A percentile compares a stretch with the other conserved stretches of the same genome.
Conservation (phyloP, 2,797 vertebrate species). For the Rhinophrynus dorsalis region DNA sequence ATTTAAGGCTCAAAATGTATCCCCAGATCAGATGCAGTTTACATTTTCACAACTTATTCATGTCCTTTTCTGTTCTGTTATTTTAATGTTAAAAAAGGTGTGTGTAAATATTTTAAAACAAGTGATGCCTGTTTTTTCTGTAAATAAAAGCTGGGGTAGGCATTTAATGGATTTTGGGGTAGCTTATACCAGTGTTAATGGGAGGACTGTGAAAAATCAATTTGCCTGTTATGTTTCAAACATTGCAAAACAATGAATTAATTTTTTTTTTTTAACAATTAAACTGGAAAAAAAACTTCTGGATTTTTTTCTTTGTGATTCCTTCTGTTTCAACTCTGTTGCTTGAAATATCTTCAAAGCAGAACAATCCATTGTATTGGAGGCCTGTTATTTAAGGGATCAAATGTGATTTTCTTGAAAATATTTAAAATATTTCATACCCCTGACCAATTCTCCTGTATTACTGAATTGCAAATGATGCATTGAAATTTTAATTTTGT, state of each 20-base stretch:
- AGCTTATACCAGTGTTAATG: not conserved
- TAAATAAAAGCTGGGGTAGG: constrained; percentile 35
- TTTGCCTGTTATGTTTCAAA: constrained; percentile 7
- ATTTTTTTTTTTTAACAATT: constrained; percentile 21
- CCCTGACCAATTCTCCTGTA: no score
- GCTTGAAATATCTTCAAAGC: no score
- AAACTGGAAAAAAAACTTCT: constrained; percentile 40
- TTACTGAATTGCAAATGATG: no score
- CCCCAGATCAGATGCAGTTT: constrained; percentile 31
- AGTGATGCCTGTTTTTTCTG: constrained; percentile 25
- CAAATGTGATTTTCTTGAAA: no score
- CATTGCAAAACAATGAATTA: not conserved
- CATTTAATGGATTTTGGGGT: not conserved
- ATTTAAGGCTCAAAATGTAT: not conserved
- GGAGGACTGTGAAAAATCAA: not conserved
- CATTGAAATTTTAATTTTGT: no score
- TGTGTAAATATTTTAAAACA: constrained; percentile 45
- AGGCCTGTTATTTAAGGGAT: no score
- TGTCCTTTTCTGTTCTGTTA: constrained; percentile 13
- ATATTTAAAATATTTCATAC: no score
- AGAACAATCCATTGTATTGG: no score
- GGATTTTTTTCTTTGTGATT: not conserved
- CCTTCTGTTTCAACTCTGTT: not conserved
- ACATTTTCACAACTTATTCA: constrained; percentile 26
- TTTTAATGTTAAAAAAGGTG: constrained; percentile 40